Evolutionary conservation across 2,888 invertebrate species (phyloP).

Genomic region (Eledone cirrhosa): DNA sequence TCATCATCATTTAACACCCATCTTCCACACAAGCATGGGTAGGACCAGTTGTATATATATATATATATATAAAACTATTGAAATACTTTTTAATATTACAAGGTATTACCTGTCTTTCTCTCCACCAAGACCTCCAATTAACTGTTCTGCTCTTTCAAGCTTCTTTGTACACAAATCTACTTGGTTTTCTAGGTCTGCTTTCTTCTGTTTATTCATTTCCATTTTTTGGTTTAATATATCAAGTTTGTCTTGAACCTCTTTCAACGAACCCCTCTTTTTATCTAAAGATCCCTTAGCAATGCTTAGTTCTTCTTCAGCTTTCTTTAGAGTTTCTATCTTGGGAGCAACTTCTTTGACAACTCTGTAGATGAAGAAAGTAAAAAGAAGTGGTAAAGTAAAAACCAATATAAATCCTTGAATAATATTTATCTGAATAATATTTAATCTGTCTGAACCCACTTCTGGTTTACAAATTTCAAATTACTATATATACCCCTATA

Average conservation of each 20-base stretch:
- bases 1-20: too few species aligned
- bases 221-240: conserved; percentile 64
- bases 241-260: conserved; percentile 67
- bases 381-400: neutral
- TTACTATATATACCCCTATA: too few species aligned
- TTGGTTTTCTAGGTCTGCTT: conserved; percentile 66
- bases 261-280: conserved; percentile 66
- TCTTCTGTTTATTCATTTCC: conserved; percentile 66
- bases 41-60: too few species aligned
- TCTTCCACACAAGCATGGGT: too few species aligned
- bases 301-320: conserved; percentile 64
- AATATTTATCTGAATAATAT: too few species aligned
- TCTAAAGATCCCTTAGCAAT: conserved; percentile 65
- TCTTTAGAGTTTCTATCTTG: conserved; percentile 66
- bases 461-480: too few species aligned
- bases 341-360: conserved; percentile 68
- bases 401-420: too few species aligned
- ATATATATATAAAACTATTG: too few species aligned
- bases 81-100: too few species aligned
- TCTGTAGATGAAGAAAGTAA: conserved; percentile 46
- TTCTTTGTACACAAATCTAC: conserved; percentile 67
- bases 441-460: too few species aligned
- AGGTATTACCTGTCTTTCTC: conserved; percentile 63
- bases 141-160: conserved; percentile 67
- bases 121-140: conserved; percentile 68